Base-by-base conservation (phyloP, 2,113 vertebrate species). In the Pseudorhombus dupliciocellatus region DNA sequence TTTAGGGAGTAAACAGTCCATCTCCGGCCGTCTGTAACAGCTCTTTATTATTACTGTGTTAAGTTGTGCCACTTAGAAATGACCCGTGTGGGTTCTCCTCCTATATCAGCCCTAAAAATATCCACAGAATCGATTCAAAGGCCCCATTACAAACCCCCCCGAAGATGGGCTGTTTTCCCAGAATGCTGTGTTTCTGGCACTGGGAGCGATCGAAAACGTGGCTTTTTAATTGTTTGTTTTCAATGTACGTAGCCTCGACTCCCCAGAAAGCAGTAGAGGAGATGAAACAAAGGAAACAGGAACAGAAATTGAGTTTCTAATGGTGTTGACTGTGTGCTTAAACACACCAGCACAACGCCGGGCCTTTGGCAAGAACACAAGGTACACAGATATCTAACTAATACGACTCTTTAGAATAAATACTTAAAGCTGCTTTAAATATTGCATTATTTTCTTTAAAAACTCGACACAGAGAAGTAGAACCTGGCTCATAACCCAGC, bases 221-320 rank as follows among this genome's bases (percentile, higher is more conserved):
- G 11, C 2, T 44, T 54, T 70, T 61, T 71, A 65, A 69, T n/a
- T 25, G 53, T 56, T 75, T 54, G 9, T 55, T 79, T 73, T 56
- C 51, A 63, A 75, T 59, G 20, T 44, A 55, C 6, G 46, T 21
- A 25, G n/a, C 8, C 1, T 50, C 24, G 25, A 25, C 59, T 75
- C 55, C 78, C 61, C 22, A 37, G 60, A 26, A 28, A 60, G 60
- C 46, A 10, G 50, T 2, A 14, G 1, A 37, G 58, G 61, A 30
- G 28, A 21, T 48, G 37, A 21, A 59, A 58, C 34, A 4, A 55
- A 50, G 37, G 10, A 18, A 61, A 76, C 7, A 42, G 30, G 62
- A 67, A 50, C 1, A 26, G 5, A 52, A 34, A 51, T 6, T 21
- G 24, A 53, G 26, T 75, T 63, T 16, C 20, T 15, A 75, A 66